A percentile compares a stretch with the other conserved stretches of the same genome.
Conservation (phyloP, 2,888 invertebrate species). For the Aporophyla lueneburgensis region DNA sequence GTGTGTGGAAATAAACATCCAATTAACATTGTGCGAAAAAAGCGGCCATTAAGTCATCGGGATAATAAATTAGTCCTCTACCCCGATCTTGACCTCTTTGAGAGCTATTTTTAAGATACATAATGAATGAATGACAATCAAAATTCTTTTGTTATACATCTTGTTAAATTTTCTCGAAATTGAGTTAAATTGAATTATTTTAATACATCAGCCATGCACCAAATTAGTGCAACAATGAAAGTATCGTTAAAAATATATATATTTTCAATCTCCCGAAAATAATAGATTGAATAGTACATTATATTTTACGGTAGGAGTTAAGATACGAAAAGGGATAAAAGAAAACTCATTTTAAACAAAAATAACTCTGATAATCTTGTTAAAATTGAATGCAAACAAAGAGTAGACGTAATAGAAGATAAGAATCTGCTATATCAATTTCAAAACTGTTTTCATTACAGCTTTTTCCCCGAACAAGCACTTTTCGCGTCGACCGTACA, state of each 20-base stretch:
- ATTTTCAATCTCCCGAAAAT: not conserved
- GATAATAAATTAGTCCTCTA: conserved; percentile 55
- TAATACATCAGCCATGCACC: not conserved
- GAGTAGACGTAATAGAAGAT: conserved; percentile 57
- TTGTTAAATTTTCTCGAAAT: not conserved
- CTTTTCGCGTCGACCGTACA: conserved; percentile 64
- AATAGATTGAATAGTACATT: conserved; percentile 2
- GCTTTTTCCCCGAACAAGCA: conserved; percentile 57
- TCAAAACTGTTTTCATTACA: conserved; percentile 64
- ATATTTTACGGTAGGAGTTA: conserved; percentile 12
- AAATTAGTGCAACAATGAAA: not conserved
- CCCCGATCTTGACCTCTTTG: conserved; percentile 60
- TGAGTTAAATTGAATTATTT: not conserved
- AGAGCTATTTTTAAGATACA: conserved; percentile 45
- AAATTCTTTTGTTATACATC: conserved; percentile 19
- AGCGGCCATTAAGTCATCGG: conserved; percentile 53
- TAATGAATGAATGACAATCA: conserved; percentile 17
- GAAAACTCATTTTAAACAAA: conserved; percentile 51
- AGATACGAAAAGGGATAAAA: conserved; percentile 31
- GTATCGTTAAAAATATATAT: not conserved
- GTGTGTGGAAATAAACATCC: conserved; percentile 58
- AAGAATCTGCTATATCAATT: conserved; percentile 63
- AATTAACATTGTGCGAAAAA: conserved; percentile 63
- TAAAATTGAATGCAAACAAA: conserved; percentile 60
- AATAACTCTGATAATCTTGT: conserved; percentile 55